Base-by-base conservation (phyloP, 2,113 vertebrate genomes). In the Pteronura brasiliensis region DNA sequence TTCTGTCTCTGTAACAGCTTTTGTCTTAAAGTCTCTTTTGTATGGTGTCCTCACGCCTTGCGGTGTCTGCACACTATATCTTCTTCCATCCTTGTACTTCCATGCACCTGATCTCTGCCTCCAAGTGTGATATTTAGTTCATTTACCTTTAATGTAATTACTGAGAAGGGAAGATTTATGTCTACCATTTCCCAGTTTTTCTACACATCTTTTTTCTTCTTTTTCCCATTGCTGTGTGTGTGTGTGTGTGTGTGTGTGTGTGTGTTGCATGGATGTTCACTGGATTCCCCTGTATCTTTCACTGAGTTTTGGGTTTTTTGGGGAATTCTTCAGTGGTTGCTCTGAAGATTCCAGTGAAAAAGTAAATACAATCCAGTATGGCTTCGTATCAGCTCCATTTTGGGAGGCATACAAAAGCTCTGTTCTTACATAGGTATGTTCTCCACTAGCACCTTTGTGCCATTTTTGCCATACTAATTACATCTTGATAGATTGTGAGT, bases 11-110 rank as follows among this genome's bases (percentile, higher is more conserved):
- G 25, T 2, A 10, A 34, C 47, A 7, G 11, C 7, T 31, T 47
- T 34, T 17, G 42, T 71, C 42, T 10, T 23, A 0, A 12, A 29
- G 29, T 31, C n/a, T 29, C 11, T 55, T 8, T 3, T 18, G 11
- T 14, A 1, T 1, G 21, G 0, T 4, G 2, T 17, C 6, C n/a
- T 21, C 0, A 3, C 10, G 1, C 21, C 21, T 44, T 31, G 6
- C 0, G 27, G n/a, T n/a, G 20, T 18, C 55, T 25, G 23, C n/a
- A 1, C 4, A 7, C 6, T 55, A 8, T 6, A 15, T 3, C 42
- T 49, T 49, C 15, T 55, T 36, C n/a, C 29, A 31, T 4, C 42
- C 21, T 29, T 49, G 17, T 1, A 11, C 59, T 61, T 61, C 59
- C 36, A 4, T 3, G 11, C 29, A 25, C 3, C 44, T 31, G 2